phyloP scores from a whole-genome alignment of 2,888 invertebrate species.

The Ryuthela nishihirai region DNA sequence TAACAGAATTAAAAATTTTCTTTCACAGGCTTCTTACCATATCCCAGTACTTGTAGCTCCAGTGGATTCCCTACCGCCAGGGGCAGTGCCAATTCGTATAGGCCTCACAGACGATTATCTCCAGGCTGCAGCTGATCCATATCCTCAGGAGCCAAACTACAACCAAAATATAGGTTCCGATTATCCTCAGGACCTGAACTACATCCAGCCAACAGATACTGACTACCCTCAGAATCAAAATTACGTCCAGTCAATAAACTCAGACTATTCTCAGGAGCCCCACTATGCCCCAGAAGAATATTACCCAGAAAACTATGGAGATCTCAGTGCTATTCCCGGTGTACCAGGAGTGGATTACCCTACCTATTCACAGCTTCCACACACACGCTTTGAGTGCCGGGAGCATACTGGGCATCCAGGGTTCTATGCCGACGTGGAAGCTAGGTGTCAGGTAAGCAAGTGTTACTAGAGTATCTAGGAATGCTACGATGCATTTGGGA shows the following conservation, averaged over 20 bases:
- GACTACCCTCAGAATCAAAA: too few species aligned
- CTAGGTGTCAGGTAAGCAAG: slow-evolving; percentile 29
- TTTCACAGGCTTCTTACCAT: slow-evolving; percentile 19
- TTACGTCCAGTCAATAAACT: too few species aligned
- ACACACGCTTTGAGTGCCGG: slow-evolving; percentile 31
- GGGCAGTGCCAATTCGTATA: slow-evolving; percentile 11
- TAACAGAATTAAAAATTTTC: too few species aligned
- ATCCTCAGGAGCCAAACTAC: slow-evolving; percentile 20
- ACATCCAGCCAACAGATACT: too few species aligned
- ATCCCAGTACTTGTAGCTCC: slow-evolving; percentile 22
- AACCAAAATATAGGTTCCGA: too few species aligned
- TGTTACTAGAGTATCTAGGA: not conserved
- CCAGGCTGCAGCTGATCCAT: slow-evolving; percentile 6
- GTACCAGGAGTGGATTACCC: slow-evolving; percentile 40
- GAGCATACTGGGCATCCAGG: slow-evolving; percentile 31
- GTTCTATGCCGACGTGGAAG: slow-evolving; percentile 40
- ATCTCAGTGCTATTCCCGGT: slow-evolving; percentile 35
- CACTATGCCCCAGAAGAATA: slow-evolving; percentile 13
- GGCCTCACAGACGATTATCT: slow-evolving; percentile 23
- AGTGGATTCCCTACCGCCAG: not conserved
- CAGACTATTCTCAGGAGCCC: slow-evolving; percentile 17
- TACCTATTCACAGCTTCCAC: slow-evolving; percentile 13
- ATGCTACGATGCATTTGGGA: not conserved
- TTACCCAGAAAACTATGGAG: slow-evolving; percentile 17
- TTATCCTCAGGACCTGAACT: too few species aligned